Conservation (phyloP, 2,888 invertebrate species). For the Xylocampa areola region DNA sequence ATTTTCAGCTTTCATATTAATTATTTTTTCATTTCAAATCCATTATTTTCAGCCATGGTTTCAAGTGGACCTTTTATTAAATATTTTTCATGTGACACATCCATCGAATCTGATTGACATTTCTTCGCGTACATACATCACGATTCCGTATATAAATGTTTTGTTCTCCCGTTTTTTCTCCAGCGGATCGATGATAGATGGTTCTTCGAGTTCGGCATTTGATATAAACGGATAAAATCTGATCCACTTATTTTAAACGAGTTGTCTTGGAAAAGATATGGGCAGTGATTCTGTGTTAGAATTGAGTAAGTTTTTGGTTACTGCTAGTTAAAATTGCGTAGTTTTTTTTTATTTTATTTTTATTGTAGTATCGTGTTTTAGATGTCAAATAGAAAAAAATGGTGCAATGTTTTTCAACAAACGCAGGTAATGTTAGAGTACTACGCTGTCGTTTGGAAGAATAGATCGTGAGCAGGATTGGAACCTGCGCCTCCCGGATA, state of each 20-base stretch:
- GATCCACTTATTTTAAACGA: slow-evolving; percentile 19
- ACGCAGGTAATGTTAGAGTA: too few species aligned
- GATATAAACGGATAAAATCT: slow-evolving; percentile 34
- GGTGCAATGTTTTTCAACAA: too few species aligned
- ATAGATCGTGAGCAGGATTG: too few species aligned
- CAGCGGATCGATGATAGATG: slow-evolving; percentile 42
- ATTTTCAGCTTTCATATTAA: too few species aligned
- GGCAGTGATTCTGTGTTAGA: background rate
- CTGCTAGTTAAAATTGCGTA: background rate
- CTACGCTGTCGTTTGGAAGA: too few species aligned
- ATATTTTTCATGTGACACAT: background rate
- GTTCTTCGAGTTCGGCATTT: slow-evolving; percentile 10
- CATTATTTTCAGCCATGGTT: too few species aligned
- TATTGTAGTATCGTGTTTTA: too few species aligned
- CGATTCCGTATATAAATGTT: slow-evolving; percentile 26
- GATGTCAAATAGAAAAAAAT: too few species aligned
- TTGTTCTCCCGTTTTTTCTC: slow-evolving; percentile 23
- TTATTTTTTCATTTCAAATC: too few species aligned
- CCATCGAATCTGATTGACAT: slow-evolving; percentile 40
- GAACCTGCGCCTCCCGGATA: too few species aligned
- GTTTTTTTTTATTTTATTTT: background rate
- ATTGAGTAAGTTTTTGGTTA: background rate
- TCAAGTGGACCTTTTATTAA: slow-evolving; percentile 18
- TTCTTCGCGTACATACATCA: slow-evolving; percentile 30
- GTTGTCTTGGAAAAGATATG: slow-evolving; percentile 7